Base-by-base conservation (phyloP, 23 tunicate genomes). In the Halocynthia aurantium region DNA sequence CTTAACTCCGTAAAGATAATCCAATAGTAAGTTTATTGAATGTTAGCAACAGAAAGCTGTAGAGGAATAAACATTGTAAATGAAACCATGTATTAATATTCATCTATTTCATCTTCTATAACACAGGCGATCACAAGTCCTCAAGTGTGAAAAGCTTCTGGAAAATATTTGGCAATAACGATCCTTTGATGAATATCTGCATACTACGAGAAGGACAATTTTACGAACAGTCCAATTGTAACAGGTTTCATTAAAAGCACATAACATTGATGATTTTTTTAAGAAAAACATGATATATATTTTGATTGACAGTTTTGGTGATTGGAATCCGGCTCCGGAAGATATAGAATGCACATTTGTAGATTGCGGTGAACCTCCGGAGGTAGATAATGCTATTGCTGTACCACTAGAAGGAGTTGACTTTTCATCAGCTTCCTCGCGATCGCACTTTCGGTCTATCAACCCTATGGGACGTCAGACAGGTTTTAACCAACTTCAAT, bases 361-460 rank as follows among this genome's bases (percentile, higher is more conserved):
- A 7, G 82, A 80, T 58, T 89, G 96, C 65, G 96, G 85, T 5
- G 82, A 70, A 21, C 96, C 96, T 50, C 88, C 88, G 44, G 61
- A 51, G 6, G 55, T 84, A 11, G 8, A 56, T 7, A 21, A 62
- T 61, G 77, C 89, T 6, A 1, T 22, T 4, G 44, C 44, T 31
- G 7, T 15, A 7, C 8, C 12, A 53, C 6, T 22, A 77, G 8
- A 51, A 7, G 11, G 22, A 19, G 12, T 17, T 19, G 40, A 50
- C 44, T 22, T 8, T 6, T 40, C 12, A 0, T 9, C 50, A 18
- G 11, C 12, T 63, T 62, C 15, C 65, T 11, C 49, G 18, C 17
- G 7, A 66, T 63, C 80, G 66, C 50, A 80, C 80, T 55, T 73
- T 81, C 7, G 72, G 84, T 21, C 76, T 31, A 31, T 31, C 44